A percentile compares a stretch with the other conserved stretches of the same genome.
Conservation (phyloP, 2,888 invertebrate genomes). For the Elysia crispata region DNA sequence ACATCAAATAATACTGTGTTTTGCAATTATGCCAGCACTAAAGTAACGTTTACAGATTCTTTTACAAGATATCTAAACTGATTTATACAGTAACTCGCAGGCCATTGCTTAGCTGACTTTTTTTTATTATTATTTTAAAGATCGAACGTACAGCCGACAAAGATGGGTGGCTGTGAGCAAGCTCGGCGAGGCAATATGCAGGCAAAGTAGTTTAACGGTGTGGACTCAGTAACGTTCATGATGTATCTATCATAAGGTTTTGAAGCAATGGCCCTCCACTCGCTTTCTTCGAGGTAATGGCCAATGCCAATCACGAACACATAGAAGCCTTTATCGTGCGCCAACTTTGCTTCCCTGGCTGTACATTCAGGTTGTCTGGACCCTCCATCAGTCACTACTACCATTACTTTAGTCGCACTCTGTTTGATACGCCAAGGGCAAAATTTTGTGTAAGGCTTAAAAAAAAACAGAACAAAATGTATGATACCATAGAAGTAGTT, state of each 20-base stretch:
- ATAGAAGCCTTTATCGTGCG: constrained; percentile 63
- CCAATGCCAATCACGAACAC: constrained; percentile 74
- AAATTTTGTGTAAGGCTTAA: too few relatives aligned
- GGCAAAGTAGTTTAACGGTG: constrained; percentile 60
- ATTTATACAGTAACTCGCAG: not conserved
- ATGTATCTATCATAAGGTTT: constrained; percentile 68
- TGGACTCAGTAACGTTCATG: constrained; percentile 70
- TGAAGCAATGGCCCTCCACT: constrained; percentile 70
- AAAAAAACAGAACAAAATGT: too few relatives aligned
- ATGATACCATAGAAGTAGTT: too few relatives aligned
- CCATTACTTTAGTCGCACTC: constrained; percentile 53
- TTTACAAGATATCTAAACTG: too few relatives aligned
- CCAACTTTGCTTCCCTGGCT: constrained; percentile 48
- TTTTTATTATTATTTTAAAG: not conserved
- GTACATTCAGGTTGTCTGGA: constrained; percentile 51
- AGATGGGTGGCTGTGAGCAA: constrained; percentile 53
- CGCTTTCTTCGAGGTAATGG: constrained; percentile 64
- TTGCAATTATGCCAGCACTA: too few relatives aligned
- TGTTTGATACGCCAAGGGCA: not conserved
- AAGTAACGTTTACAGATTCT: too few relatives aligned
- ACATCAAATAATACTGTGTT: too few relatives aligned
- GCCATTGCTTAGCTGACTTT: not conserved
- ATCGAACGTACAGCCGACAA: constrained; percentile 13
- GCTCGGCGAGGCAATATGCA: constrained; percentile 47
- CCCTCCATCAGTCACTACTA: constrained; percentile 56